Conservation (phyloP, 2,113 vertebrate species). For the Hassar affinis region DNA sequence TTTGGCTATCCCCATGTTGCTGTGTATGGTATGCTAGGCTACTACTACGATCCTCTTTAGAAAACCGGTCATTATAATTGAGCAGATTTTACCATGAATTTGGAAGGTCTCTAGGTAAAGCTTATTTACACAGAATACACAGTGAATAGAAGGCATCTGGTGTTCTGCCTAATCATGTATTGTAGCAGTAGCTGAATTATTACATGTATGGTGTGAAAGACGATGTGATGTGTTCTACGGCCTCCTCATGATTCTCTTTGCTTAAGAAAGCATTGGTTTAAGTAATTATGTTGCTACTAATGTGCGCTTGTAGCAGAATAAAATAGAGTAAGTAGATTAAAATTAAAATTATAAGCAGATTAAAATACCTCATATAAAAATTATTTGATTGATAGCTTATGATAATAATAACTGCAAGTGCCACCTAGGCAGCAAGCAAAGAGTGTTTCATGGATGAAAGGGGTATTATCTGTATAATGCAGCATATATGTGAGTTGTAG, state of each 20-base stretch:
- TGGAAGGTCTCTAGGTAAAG: too few species aligned
- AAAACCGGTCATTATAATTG: too few species aligned
- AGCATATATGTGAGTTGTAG: background rate
- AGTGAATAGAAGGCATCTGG: background rate
- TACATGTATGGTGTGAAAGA: background rate
- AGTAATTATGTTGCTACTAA: background rate
- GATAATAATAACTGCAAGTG: background rate
- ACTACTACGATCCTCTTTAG: too few species aligned
- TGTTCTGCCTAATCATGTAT: background rate
- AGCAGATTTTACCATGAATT: too few species aligned
- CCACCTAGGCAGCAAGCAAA: background rate
- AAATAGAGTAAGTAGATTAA: too few species aligned
- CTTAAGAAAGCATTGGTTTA: background rate
- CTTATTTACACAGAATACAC: background rate
- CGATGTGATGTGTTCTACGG: background rate
- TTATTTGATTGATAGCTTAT: background rate
- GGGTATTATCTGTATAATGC: background rate
- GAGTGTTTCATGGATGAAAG: background rate
- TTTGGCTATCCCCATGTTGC: too few species aligned
- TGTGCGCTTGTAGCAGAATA: background rate
- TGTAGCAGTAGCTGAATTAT: background rate
- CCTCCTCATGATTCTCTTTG: background rate
- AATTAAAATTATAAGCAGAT: background rate
- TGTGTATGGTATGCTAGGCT: too few species aligned
- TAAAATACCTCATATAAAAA: background rate